Percentiles rank a stretch among this genome's conserved stretches.
phyloP scores from a whole-genome alignment of 2,797 vertebrate genomes.

The Falco naumanni region DNA sequence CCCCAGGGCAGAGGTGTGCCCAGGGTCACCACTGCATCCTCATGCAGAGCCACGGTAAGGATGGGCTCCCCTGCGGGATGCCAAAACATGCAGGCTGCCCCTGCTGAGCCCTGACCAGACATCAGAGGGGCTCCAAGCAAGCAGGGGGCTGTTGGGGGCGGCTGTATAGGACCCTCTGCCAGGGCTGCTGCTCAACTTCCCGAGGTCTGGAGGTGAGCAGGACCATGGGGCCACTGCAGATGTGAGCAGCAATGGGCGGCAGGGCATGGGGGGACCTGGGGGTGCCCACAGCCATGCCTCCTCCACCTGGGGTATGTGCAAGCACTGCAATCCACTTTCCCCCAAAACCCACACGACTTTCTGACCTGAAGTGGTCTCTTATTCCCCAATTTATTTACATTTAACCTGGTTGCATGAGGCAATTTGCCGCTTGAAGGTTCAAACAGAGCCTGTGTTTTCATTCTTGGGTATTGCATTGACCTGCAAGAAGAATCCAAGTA shows the following conservation, averaged over 20 bases:
- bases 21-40: background rate
- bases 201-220: background rate
- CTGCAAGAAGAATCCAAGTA: background rate
- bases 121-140: background rate
- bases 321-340: background rate
- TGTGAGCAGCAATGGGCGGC: background rate
- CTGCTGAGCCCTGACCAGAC: accelerated
- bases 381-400: background rate
- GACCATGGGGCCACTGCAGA: background rate
- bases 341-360: background rate
- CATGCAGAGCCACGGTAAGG: background rate
- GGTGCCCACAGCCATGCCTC: accelerated
- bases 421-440: background rate
- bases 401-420: background rate
- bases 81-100: background rate
- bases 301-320: background rate
- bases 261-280: accelerated
- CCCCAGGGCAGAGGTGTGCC: background rate
- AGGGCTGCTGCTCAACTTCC: background rate
- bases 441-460: background rate
- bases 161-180: background rate
- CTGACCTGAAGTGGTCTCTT: background rate
- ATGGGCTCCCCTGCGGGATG: background rate
- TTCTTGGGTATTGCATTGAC: background rate
- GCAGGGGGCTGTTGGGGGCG: background rate